Percentiles rank a stretch among this genome's conserved stretches.
These are phyloP conservation scores for Temnopleurus reevesii DNA, from an alignment of 53 echinoderm and acorn worm genomes.

Conservation along the genomic window DNA sequence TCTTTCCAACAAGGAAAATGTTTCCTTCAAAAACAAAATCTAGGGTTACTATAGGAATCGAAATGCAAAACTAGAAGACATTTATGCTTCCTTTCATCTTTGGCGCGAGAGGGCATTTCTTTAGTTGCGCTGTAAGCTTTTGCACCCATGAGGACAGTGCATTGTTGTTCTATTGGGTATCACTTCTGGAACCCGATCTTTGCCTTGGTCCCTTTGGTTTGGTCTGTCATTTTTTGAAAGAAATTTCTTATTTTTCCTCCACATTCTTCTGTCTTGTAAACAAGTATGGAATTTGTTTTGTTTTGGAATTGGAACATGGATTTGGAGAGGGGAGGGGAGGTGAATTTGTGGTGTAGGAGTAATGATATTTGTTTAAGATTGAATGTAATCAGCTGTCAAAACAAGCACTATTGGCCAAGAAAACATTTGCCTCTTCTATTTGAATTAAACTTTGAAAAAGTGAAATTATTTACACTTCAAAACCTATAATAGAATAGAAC, in stretches of 20 bases:
- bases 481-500: too few relatives aligned
- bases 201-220: background rate
- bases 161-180: background rate
- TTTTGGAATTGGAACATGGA: too few relatives aligned
- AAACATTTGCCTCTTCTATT: too few relatives aligned
- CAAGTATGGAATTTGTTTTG: too few relatives aligned
- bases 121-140: background rate
- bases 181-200: constrained; percentile 6
- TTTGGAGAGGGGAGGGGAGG: too few relatives aligned
- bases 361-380: too few relatives aligned
- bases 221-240: constrained; percentile 5
- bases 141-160: background rate
- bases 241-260: background rate
- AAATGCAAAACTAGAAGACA: constrained; percentile 6
- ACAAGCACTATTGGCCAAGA: too few relatives aligned
- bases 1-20: background rate
- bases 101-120: background rate
- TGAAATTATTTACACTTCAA: too few relatives aligned
- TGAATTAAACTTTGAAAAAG: too few relatives aligned
- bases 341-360: too few relatives aligned
- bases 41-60: background rate
- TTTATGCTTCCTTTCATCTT: constrained; percentile 23
- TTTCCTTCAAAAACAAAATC: background rate
- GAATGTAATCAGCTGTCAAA: too few relatives aligned
- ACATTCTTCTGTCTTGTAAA: constrained; percentile 15